phyloP scores from a whole-genome alignment of 2,113 vertebrate species.

The Chloropsis cyanopogon region DNA sequence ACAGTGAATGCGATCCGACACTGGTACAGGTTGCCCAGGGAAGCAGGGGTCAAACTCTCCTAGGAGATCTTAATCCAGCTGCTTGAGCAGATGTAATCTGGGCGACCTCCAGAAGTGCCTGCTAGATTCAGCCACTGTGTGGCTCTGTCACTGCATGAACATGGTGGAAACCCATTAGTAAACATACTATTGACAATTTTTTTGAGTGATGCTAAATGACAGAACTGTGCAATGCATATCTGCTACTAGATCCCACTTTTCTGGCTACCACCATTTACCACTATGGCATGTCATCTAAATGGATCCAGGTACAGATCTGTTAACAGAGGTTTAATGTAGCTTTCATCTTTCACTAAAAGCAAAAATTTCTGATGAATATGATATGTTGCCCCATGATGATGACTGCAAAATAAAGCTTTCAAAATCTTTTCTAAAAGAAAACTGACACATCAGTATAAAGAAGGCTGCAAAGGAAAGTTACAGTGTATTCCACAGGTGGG shows the following conservation, averaged over 20 bases:
- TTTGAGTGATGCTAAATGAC: neutral
- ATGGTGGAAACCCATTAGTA: neutral
- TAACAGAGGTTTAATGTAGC: neutral
- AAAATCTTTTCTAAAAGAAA: neutral
- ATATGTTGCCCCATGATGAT: neutral
- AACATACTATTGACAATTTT: neutral
- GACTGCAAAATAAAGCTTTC: neutral
- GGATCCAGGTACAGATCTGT: neutral
- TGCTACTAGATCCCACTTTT: neutral
- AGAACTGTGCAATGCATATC: neutral
- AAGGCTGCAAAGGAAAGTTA: neutral
- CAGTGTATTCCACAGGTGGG: neutral
- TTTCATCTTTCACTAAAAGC: neutral
- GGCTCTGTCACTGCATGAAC: neutral
- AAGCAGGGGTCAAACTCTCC: fast-evolving
- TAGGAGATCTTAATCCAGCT: neutral
- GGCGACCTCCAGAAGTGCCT: neutral
- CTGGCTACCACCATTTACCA: neutral
- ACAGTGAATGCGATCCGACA: neutral
- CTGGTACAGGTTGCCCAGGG: neutral
- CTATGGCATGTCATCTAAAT: neutral
- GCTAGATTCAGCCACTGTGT: neutral
- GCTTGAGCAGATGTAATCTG: neutral
- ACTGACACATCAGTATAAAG: neutral
- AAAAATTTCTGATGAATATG: neutral